Evolutionary conservation across 1,140 invertebrate species (phyloP), one percentile per base, ranked within the genome.

Genomic region (Orussus abietinus): DNA sequence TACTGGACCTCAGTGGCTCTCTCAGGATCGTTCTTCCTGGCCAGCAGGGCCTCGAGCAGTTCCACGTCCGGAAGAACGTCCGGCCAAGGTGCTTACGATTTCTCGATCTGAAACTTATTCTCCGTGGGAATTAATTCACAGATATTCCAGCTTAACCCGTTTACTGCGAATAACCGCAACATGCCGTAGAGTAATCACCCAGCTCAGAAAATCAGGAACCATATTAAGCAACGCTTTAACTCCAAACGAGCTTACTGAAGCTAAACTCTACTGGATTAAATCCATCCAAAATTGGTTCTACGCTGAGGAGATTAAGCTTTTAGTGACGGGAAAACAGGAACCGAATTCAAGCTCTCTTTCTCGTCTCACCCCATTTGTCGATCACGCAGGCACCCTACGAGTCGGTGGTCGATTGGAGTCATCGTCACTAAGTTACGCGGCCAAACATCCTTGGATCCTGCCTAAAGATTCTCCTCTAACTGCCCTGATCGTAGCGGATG

Each of bases 381-480:
- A 45, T 9, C 2, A 19, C 0, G 1, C 25, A 1, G 48, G 38
- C 3, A 4, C 47, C 6, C 13, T 47, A 2, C 30, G 52, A 17
- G 35, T 46, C 2, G 41, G 51, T 2, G 47, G 51, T 0, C 19
- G 46, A n/a, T 14, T 53, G 0, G 18, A 28, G 6, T 0, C 22
- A 5, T 4, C 37, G 9, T 14, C 26, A 17, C 12, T 40, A 3
- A 3, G n/a, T 0, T 36, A 9, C 9, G 6, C 19, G 10, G 9
- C 64, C 0, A 50, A 50, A 35, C 51, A 54, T 30, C 53, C 55
- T 5, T 33, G 39, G 4, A 38, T 57, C 9, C 19, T 54, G 11
- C 45, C 48, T 9, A 20, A 37, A 20, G 11, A 42, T 6, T 38
- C 44, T 11, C 35, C 40, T 4, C 12, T 64, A 2, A 44, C 55